Base-by-base conservation (phyloP, 2,888 invertebrate species). In the Tineola bisselliella region DNA sequence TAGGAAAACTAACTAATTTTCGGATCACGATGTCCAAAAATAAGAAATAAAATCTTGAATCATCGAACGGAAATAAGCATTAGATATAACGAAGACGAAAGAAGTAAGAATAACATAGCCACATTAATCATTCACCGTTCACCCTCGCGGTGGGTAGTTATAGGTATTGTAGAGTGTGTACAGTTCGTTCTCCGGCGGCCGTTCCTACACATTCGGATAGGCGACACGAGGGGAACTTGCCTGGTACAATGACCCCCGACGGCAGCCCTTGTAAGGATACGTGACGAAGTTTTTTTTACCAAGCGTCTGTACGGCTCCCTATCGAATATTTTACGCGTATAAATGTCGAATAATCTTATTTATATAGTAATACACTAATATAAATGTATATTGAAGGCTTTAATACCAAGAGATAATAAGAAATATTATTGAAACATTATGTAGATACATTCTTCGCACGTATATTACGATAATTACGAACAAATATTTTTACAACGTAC, bases 241-340 rank as follows among this genome's bases (percentile, higher is more conserved):
- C 69, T 72, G 75, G 86, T 77, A 71, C 86, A 83, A 77, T 75
- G 84, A 84, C 84, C 81, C n/a, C 72, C 70, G 15, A 11, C 54
- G 19, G 6, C 54, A 75, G 78, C 78, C 81, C 80, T 79, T 79
- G 70, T 73, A 54, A 54, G 48, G 54, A 54, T 54, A 25, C 54
- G 54, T 54, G 54, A 54, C 54, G 38, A 38, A 38, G 48, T 6
- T 48, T 25, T 48, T 48, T 48, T 48, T 48, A 48, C 15, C n/a
- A 48, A 48, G 48, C 48, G 15, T 48, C 10, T 48, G 48, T 48
- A 48, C 3, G 48, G 48, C 48, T 15, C 48, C 48, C 48, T 48
- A 48, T 48, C 15, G 2, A 6, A 38, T 38, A 38, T 38, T 10
- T 38, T 12, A 10, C 10, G 38, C 38, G n/a, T 38, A 3, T 38